A percentile compares a stretch with the other conserved stretches of the same genome.
phyloP scores from a whole-genome alignment of 2,113 vertebrate species.

The Stegostoma tigrinum region DNA sequence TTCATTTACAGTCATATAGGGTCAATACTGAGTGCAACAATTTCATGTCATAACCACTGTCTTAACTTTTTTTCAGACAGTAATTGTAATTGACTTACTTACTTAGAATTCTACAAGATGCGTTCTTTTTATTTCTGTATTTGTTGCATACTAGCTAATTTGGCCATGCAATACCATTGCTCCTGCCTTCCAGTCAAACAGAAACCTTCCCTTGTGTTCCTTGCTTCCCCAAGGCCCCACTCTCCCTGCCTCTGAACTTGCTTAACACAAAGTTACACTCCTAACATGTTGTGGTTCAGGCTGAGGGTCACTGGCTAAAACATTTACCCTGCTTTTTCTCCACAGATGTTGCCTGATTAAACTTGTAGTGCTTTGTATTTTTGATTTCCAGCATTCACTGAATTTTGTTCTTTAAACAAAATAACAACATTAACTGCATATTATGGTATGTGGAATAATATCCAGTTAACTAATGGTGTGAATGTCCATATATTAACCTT shows the following conservation, averaged over 20 bases:
- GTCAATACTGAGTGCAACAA: neutral
- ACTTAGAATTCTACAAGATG: neutral
- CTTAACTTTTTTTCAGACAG: neutral
- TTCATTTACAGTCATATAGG: neutral
- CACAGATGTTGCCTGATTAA: neutral
- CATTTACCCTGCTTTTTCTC: neutral
- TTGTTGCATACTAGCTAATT: neutral
- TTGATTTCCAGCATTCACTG: neutral
- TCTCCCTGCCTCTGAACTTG: neutral
- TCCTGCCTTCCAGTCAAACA: neutral
- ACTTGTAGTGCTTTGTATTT: neutral
- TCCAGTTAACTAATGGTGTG: neutral
- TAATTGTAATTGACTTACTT: neutral
- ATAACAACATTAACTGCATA: neutral
- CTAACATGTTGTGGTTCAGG: neutral
- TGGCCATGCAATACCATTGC: neutral
- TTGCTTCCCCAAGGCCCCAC: neutral
- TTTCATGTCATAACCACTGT: neutral
- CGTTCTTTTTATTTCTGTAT: neutral
- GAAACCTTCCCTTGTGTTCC: neutral
- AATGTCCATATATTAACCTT: neutral
- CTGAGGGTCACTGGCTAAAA: neutral
- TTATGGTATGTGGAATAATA: neutral
- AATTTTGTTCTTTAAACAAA: neutral
- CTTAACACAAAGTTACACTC: neutral